Evolutionary conservation across 2,797 vertebrate genomes (phyloP).

Genomic region (Bucorvus abyssinicus): DNA sequence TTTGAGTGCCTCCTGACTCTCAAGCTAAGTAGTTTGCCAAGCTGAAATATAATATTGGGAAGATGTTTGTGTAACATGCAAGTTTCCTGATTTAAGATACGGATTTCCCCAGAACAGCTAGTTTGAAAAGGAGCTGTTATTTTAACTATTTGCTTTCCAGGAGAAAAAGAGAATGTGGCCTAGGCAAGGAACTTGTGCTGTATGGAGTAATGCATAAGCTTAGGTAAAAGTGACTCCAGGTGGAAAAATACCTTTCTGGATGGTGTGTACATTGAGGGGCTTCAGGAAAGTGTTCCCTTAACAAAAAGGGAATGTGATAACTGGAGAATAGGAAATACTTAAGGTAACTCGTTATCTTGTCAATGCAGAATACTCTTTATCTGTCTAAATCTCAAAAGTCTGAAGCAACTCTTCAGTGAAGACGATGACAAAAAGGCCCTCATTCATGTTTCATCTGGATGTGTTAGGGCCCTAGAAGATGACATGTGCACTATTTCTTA

Average conservation of each 20-base stretch:
- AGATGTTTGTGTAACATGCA: neutral
- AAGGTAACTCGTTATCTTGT: neutral
- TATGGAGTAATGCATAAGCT: neutral
- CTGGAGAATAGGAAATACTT: neutral
- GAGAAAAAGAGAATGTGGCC: neutral
- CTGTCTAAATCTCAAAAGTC: neutral
- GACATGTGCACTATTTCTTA: neutral
- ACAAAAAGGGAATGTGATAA: neutral
- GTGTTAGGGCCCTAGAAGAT: neutral
- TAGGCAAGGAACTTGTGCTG: neutral
- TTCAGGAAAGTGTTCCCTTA: neutral
- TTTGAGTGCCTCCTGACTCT: neutral
- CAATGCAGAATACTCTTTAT: neutral
- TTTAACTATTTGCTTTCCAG: neutral
- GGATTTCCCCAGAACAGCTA: neutral
- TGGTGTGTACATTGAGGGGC: neutral
- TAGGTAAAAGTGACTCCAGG: neutral
- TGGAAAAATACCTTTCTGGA: neutral
- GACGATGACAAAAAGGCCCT: neutral
- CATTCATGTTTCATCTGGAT: rapidly evolving
- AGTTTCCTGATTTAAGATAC: neutral
- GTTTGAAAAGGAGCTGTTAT: neutral
- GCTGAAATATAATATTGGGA: neutral
- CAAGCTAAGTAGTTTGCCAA: neutral
- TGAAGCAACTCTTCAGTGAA: neutral